Base-by-base conservation (phyloP, 2,113 vertebrate genomes). In the Hippocampus abdominalis region DNA sequence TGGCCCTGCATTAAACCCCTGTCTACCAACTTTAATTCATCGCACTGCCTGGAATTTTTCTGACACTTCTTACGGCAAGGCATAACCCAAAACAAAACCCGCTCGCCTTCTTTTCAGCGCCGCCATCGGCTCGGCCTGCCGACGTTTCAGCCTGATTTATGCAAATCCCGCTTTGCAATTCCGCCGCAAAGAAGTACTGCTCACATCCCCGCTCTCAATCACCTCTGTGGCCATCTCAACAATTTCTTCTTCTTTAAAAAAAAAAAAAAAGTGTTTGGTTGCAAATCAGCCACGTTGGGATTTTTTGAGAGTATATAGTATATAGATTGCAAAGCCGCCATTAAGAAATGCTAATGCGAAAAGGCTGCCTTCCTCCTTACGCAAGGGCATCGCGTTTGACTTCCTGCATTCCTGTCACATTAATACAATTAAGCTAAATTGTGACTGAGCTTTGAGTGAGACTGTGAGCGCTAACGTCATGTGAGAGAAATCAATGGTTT, bases 121-220 rank as follows among this genome's bases (percentile, higher is more conserved):
- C 75, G 80, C 82, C 88, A 83, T 67, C 81, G 82, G 81, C 85
- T 84, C 66, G 74, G 62, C 78, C 79, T 85, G 87, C 83, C 85
- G 87, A 89, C 83, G 82, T 86, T 89, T 86, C 82, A 83, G 88
- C 76, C 82, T 89, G 89, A 91, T 92, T 91, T 91, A 92, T 91
- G 91, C 88, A 92, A 91, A 92, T 92, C 88, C 89, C 71, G 89
- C 90, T 91, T 88, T 89, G 86, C 89, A 90, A 87, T 86, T 85
- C 84, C 87, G 82, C 86, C 87, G 89, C 86, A 90, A 91, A 84
- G 80, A 84, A 89, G 86, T 81, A 74, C 79, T 77, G 73, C 86
- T 81, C 77, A 53, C 75, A 66, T 72, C 73, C 75, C 73, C 72
- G 16, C 68, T 72, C 80, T 72, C 67, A 51, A 61, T 86, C 85